These are phyloP conservation scores for Phrixothrix hirtus DNA, from an alignment of 2,888 invertebrate species.

Conservation along the genomic window DNA sequence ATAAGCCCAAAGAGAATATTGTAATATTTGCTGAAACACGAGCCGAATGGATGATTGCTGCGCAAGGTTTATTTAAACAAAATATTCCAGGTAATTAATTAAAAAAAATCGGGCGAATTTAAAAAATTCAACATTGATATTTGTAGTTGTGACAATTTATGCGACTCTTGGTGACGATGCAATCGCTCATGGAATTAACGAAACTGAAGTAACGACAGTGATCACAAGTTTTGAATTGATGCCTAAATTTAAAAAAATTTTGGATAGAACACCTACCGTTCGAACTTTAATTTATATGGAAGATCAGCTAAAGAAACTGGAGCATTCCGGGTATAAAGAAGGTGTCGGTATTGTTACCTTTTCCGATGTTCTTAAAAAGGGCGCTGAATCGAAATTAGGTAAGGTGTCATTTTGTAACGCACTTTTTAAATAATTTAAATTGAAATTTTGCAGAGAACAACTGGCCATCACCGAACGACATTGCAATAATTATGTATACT, in stretches of 20 bases:
- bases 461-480: conserved; percentile 73
- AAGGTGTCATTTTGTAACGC: conserved; percentile 18
- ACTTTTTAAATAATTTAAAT: conserved; percentile 1
- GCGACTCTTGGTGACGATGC: conserved; percentile 97
- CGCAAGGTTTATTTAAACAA: conserved; percentile 94
- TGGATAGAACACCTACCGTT: conserved; percentile 73
- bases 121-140: conserved; percentile 17
- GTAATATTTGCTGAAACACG: conserved; percentile 97
- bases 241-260: conserved; percentile 83
- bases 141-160: conserved; percentile 89
- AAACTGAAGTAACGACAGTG: conserved; percentile 91
- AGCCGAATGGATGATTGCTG: conserved; percentile 97
- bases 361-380: conserved; percentile 66
- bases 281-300: conserved; percentile 85
- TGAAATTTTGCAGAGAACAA: conserved; percentile 59
- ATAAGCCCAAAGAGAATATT: conserved; percentile 72
- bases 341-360: conserved; percentile 76
- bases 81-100: conserved; percentile 86
- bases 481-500: conserved; percentile 98
- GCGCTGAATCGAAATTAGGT: conserved; percentile 58
- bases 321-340: conserved; percentile 70
- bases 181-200: conserved; percentile 93
- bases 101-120: conserved; percentile 28
- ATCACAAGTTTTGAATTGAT: conserved; percentile 92
- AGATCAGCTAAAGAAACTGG: conserved; percentile 78